These are phyloP conservation scores for Onychomys torridus DNA, from an alignment of 2,797 vertebrate species.

Conservation along the genomic window DNA sequence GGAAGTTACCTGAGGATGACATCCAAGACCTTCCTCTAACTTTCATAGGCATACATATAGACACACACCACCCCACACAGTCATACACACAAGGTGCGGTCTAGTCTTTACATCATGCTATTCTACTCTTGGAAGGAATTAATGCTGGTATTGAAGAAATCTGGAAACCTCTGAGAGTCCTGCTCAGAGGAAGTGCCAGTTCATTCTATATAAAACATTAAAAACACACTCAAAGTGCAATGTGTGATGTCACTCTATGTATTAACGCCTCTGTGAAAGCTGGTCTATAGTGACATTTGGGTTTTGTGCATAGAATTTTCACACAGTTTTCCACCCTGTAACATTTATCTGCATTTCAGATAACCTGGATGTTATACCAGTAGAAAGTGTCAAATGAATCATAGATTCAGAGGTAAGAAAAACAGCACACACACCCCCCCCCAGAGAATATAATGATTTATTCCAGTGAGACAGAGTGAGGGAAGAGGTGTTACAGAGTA, in stretches of 20 bases:
- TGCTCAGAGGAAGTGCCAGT: background rate
- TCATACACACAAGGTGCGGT: background rate
- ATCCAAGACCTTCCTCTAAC: background rate
- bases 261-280: background rate
- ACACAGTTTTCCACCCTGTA: background rate
- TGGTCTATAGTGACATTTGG: conserved; percentile 17
- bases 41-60: background rate
- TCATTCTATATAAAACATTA: conserved; percentile 5
- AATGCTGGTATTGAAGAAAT: background rate
- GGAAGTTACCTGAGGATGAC: background rate
- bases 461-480: conserved; percentile 72
- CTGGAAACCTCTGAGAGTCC: background rate
- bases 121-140: background rate
- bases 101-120: background rate
- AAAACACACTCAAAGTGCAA: background rate
- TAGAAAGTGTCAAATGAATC: conserved; percentile 59
- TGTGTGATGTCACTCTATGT: background rate
- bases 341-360: conserved; percentile 58
- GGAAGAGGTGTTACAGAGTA: conserved; percentile 68
- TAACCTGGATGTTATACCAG: conserved; percentile 10
- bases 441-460: conserved; percentile 78
- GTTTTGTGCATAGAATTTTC: conserved; percentile 43
- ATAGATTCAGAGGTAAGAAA: conserved; percentile 67
- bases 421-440: conserved; percentile 33
- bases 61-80: background rate